Conservation (phyloP, 2,113 vertebrate genomes). For the Azemiops feae region DNA sequence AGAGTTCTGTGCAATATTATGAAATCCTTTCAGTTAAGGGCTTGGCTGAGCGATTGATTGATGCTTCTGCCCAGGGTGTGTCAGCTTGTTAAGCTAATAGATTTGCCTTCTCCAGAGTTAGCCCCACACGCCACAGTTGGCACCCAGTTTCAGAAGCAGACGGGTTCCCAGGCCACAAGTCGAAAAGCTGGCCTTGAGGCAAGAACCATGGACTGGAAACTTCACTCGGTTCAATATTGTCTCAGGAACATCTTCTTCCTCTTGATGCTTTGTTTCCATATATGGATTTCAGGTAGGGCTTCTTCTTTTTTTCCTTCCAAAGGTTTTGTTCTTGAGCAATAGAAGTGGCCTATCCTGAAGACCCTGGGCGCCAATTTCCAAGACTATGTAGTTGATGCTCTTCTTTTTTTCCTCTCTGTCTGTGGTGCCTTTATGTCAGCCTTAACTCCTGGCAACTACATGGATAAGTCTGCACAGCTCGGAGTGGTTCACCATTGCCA, state of each 20-base stretch:
- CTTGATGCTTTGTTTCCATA: slow-evolving; percentile 33
- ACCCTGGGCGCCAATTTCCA: fast-evolving
- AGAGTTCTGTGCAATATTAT: background rate
- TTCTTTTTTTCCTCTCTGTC: no score
- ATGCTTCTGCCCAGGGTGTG: slow-evolving; percentile 60
- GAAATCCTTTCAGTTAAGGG: slow-evolving; percentile 12
- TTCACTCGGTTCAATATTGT: background rate
- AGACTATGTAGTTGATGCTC: background rate
- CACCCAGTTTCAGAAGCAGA: slow-evolving; percentile 41
- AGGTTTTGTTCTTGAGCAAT: background rate
- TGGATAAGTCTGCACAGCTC: background rate
- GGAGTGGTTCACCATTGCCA: background rate
- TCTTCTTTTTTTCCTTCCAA: background rate
- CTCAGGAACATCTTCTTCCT: background rate
- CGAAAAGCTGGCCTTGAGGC: slow-evolving; percentile 18
- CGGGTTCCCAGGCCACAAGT: background rate
- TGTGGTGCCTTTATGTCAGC: background rate
- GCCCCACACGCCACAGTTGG: slow-evolving; percentile 51
- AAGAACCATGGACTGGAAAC: slow-evolving; percentile 45
- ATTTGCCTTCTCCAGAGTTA: slow-evolving; percentile 40
- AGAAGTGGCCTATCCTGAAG: background rate
- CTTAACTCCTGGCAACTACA: background rate
- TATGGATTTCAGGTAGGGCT: slow-evolving; percentile 49
- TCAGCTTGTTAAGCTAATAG: slow-evolving; percentile 57
- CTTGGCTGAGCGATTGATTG: slow-evolving; percentile 32